phyloP scores from a whole-genome alignment of 2,797 vertebrate genomes.

The Leptoclinus maculatus region DNA sequence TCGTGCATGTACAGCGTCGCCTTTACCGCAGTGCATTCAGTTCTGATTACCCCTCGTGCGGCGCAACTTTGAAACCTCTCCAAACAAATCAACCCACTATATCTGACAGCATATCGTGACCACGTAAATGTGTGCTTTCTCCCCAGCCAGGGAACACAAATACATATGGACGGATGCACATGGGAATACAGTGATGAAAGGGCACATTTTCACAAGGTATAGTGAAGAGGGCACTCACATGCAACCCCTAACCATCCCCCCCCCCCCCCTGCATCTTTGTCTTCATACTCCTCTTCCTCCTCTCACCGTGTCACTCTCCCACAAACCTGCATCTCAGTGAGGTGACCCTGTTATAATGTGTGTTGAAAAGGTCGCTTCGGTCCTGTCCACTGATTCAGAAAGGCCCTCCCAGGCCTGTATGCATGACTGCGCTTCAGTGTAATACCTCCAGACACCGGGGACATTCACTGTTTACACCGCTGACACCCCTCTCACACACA shows the following conservation, averaged over 20 bases:
- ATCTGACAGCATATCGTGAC: slow-evolving; percentile 45
- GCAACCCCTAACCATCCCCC: slow-evolving; percentile 13
- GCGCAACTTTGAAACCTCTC: slow-evolving; percentile 29
- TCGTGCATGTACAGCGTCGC: slow-evolving; percentile 7
- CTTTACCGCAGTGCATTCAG: background rate
- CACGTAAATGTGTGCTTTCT: slow-evolving; percentile 17
- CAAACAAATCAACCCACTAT: slow-evolving; percentile 30
- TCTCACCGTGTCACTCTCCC: slow-evolving; percentile 59
- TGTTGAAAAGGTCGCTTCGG: slow-evolving; percentile 76
- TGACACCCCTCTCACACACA: slow-evolving; percentile 52
- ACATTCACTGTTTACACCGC: slow-evolving; percentile 75
- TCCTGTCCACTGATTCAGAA: slow-evolving; percentile 77
- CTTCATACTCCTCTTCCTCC: slow-evolving; percentile 48
- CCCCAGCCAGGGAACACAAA: slow-evolving; percentile 46
- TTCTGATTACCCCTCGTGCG: slow-evolving; percentile 25
- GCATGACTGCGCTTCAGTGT: slow-evolving; percentile 77
- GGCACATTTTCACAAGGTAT: slow-evolving; percentile 69
- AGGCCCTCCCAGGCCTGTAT: slow-evolving; percentile 75
- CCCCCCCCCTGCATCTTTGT: slow-evolving; percentile 25
- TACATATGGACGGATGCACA: slow-evolving; percentile 62
- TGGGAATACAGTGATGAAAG: slow-evolving; percentile 62
- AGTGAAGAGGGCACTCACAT: slow-evolving; percentile 57
- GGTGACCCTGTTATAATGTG: slow-evolving; percentile 77
- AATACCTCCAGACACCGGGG: slow-evolving; percentile 79
- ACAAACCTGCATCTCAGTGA: slow-evolving; percentile 70